phyloP scores from a whole-genome alignment of 1,140 invertebrate genomes.

The Ctenoplectra terminalis region DNA sequence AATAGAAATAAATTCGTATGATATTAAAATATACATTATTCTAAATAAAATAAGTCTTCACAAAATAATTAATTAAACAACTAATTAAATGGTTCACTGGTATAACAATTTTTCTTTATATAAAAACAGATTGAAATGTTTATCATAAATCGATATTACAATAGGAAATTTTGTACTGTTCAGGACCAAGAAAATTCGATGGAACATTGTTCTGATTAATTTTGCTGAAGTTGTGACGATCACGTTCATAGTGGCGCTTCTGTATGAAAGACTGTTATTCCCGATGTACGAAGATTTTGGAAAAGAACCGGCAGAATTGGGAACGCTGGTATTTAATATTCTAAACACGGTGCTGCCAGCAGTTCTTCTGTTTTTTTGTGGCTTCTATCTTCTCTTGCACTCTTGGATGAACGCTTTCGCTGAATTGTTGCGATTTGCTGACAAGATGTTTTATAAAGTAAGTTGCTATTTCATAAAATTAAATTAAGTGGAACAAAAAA shows the following conservation, averaged over 20 bases:
- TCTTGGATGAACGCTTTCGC: constrained; percentile 95
- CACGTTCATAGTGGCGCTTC: constrained; percentile 90
- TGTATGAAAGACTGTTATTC: constrained; percentile 89
- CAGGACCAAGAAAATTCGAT: constrained; percentile 88
- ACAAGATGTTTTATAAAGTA: constrained; percentile 92
- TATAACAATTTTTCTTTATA: too few relatives aligned
- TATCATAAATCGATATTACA: too few relatives aligned
- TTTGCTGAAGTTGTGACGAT: constrained; percentile 90
- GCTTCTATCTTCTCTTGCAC: constrained; percentile 94
- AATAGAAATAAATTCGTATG: too few relatives aligned
- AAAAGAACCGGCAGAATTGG: constrained; percentile 84
- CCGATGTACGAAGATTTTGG: constrained; percentile 90
- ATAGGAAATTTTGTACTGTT: constrained; percentile 61
- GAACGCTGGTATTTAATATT: constrained; percentile 85
- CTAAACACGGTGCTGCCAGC: constrained; percentile 90
- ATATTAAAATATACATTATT: too few relatives aligned
- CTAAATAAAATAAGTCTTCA: too few relatives aligned
- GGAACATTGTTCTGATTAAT: constrained; percentile 88
- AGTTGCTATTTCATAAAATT: too few relatives aligned
- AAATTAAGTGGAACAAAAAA: too few relatives aligned
- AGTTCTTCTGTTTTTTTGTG: constrained; percentile 88
- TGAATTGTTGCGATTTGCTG: constrained; percentile 93
- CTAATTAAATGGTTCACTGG: too few relatives aligned
- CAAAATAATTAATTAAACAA: too few relatives aligned
- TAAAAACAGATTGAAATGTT: too few relatives aligned